Percentiles rank a stretch among this genome's conserved stretches.
phyloP scores from a whole-genome alignment of 1,140 invertebrate genomes.

The Medauroidea extradentata region DNA sequence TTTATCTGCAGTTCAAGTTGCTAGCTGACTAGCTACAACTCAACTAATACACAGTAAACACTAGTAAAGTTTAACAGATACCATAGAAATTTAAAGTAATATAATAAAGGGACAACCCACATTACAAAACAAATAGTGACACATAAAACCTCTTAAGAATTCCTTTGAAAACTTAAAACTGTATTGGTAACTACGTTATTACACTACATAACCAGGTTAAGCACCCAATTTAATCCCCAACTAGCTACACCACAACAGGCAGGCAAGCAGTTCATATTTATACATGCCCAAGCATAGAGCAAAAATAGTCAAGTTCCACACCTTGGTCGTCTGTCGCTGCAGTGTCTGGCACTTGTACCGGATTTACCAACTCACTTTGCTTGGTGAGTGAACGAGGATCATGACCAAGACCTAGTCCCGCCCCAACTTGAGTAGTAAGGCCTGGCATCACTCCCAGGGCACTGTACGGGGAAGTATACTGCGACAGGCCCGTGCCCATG shows the following conservation, averaged over 20 bases:
- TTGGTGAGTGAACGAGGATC: slow-evolving; percentile 48
- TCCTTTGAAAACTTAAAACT: no score
- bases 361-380: slow-evolving; percentile 66
- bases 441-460: slow-evolving; percentile 46
- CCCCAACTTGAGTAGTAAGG: slow-evolving; percentile 49
- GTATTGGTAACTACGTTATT: no score
- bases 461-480: slow-evolving; percentile 42
- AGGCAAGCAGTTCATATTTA: neutral
- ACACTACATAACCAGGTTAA: no score
- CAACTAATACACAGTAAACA: no score
- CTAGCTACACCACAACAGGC: neutral
- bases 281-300: slow-evolving; percentile 7
- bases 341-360: slow-evolving; percentile 40
- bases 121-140: no score
- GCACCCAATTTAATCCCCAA: no score
- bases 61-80: no score
- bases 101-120: no score
- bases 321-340: slow-evolving; percentile 37
- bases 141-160: no score
- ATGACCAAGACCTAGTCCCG: slow-evolving; percentile 51
- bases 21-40: no score
- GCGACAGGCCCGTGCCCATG: slow-evolving; percentile 48
- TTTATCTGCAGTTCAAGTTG: no score
- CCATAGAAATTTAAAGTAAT: no score
- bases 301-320: slow-evolving; percentile 11